Evolutionary conservation across 2,113 vertebrate species (phyloP), one percentile per base, ranked within the genome.

Genomic region (Eleginops maclovinus): DNA sequence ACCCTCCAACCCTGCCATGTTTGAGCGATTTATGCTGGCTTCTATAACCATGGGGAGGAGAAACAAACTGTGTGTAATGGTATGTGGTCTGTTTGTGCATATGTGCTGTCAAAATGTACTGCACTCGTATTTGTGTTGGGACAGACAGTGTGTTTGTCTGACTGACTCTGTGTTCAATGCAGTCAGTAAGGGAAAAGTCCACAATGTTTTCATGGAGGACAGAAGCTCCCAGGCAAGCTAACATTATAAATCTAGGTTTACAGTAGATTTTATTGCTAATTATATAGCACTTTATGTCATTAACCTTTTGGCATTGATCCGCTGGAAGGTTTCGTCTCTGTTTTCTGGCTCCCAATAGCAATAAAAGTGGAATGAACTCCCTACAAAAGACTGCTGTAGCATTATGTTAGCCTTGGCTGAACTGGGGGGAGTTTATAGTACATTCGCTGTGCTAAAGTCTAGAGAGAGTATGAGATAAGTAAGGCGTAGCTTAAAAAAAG

Each of bases 271-370:
- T 62, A 62, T 79, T 24, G 36, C 31, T 66, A 15, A 73, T 36
- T 36, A 73, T 11, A 1, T 14, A 40, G 50, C 1, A 2, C 24
- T 41, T 55, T 75, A n/a, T 51, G 41, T 82, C 41, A 58, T 83
- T 80, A 83, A 72, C 62, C 53, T 76, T 40, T 26, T 61, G 47
- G 47, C 62, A 72, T 68, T 54, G 40, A 62, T 66, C 59, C 71
- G 61, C 72, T 36, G 46, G 16, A 17, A 50, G 62, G 47, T 64
- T 28, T 46, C 12, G 36, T 54, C 47, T 47, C 19, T 26, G 7
- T 51, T 76, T 31, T 44, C 13, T 54, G 13, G 26, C 40, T 65
- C 41, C 16, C n/a, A 31, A 28, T 31, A 15, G 54, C 53, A 78
- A 66, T 66, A 78, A 78, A 71, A 78, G 31, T 55, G 19, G 63